Conservation (phyloP, 2,113 vertebrate genomes). For the Geococcyx californianus region DNA sequence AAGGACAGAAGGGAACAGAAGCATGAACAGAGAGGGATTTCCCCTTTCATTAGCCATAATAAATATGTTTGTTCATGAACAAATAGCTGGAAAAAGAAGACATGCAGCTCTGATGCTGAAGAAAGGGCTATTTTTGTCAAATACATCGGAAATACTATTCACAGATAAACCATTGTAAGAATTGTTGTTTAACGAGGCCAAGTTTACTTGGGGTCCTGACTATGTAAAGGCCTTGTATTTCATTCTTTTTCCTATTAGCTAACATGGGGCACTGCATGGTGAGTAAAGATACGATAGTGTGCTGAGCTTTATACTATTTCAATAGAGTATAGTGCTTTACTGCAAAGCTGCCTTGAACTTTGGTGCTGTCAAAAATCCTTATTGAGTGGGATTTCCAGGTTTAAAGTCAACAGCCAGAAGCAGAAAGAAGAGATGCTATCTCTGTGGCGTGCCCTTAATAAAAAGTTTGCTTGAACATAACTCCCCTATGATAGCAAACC, state of each 20-base stretch:
- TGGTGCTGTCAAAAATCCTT: background rate
- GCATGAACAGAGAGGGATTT: background rate
- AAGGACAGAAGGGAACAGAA: background rate
- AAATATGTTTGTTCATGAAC: conserved; percentile 19
- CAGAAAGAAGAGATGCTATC: background rate
- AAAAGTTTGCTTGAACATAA: background rate
- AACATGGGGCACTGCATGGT: background rate
- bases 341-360: background rate
- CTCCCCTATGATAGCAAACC: background rate
- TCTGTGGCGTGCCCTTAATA: background rate
- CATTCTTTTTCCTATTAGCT: background rate
- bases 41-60: background rate
- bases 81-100: background rate
- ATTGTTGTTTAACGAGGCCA: background rate
- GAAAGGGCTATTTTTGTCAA: background rate
- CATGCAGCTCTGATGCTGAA: background rate
- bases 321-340: background rate
- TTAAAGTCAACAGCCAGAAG: background rate
- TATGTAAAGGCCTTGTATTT: background rate
- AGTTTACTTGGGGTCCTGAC: background rate
- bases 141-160: background rate
- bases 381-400: background rate
- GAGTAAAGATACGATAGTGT: background rate
- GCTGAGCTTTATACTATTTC: background rate
- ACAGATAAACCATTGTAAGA: background rate